Evolutionary conservation across 2,797 vertebrate species (phyloP).

Genomic region (Notolabrus celidotus): DNA sequence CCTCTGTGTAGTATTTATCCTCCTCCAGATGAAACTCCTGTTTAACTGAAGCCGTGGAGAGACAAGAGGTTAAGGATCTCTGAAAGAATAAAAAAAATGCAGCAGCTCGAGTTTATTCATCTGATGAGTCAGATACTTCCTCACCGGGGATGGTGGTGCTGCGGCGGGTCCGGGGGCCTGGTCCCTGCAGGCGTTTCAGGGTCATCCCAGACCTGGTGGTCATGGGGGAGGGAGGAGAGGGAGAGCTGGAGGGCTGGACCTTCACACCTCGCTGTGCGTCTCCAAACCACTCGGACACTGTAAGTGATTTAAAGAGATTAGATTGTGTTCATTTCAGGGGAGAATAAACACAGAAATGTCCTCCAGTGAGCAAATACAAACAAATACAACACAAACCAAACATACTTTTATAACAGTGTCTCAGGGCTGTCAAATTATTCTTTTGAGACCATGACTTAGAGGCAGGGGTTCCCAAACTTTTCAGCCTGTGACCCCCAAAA

Average conservation of each 20-base stretch:
- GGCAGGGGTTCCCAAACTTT: no score
- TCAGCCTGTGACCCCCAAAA: no score
- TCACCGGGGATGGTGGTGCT: constrained; percentile 68
- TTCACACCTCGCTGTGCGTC: constrained; percentile 69
- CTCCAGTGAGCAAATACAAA: no score
- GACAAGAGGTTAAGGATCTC: no score
- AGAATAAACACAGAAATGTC: no score
- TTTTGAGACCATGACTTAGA: no score
- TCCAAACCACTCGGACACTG: constrained; percentile 60
- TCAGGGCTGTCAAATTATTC: no score
- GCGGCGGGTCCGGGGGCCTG: constrained; percentile 60
- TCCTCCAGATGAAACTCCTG: constrained; percentile 81
- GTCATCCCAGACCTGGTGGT: constrained; percentile 84
- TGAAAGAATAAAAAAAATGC: neutral
- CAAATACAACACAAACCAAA: no score
- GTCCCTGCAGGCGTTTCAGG: constrained; percentile 70
- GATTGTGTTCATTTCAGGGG: no score
- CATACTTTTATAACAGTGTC: no score
- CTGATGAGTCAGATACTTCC: neutral
- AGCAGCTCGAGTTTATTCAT: neutral
- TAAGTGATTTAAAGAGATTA: no score
- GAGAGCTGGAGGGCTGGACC: constrained; percentile 56
- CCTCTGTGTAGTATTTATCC: constrained; percentile 84
- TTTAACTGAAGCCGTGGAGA: constrained; percentile 65
- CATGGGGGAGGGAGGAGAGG: constrained; percentile 79